Evolutionary conservation across 2,888 invertebrate species (phyloP), one percentile per base, ranked within the genome.

Genomic region (Psococerastis gibbosa): DNA sequence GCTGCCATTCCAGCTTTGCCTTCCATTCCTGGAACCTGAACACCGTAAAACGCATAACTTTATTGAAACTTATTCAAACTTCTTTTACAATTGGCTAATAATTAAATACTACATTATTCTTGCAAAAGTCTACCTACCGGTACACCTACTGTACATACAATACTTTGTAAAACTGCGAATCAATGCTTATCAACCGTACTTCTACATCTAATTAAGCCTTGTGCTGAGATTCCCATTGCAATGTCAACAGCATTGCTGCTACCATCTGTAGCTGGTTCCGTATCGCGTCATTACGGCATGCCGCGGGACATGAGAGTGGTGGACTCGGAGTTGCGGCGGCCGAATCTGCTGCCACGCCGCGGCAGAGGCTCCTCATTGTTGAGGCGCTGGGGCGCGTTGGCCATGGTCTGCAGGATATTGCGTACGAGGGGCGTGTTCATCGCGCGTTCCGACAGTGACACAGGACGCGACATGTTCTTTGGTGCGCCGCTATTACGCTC

Each of bases 1-100:
- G 71, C 67, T 2, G 66, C 70, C 73, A 74, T 73, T 5, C 73
- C 73, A 31, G 71, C 71, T 48, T 65, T 56, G 2, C 73, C 73
- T 47, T 62, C 62, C 11, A 52, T 52, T 9, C 57, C 54, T 3
- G 59, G 58, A 17, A 61, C 50, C 57, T 58, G n/a, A n/a, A n/a
- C n/a, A n/a, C n/a, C n/a, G n/a, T n/a, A n/a, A n/a, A n/a, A n/a
- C n/a, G n/a, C n/a, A n/a, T n/a, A n/a, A n/a, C n/a, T n/a, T n/a
- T n/a, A n/a, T n/a, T n/a, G n/a, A n/a, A n/a, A n/a, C n/a, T n/a
- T n/a, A n/a, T n/a, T n/a, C n/a, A n/a, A n/a, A n/a, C n/a, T n/a
- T n/a, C n/a, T n/a, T n/a, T n/a, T n/a, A n/a, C n/a, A n/a, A n/a
- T n/a, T n/a, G n/a, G n/a, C n/a, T n/a, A n/a, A n/a, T n/a, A n/a